Evolutionary conservation across 2,888 invertebrate genomes (phyloP).

Genomic region (Selenia dentaria): DNA sequence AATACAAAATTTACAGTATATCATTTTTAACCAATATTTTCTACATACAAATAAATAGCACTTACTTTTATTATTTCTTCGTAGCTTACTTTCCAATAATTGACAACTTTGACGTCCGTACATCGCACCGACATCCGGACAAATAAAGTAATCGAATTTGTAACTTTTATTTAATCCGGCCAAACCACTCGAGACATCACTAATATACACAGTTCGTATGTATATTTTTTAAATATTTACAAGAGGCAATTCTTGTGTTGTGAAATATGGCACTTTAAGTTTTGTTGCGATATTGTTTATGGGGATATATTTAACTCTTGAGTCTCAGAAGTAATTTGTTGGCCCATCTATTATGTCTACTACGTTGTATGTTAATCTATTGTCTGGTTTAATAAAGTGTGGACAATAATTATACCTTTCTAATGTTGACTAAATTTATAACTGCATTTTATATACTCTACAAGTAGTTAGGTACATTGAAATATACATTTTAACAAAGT

Average conservation of each 20-base stretch:
- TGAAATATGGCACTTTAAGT: slow-evolving; percentile 28
- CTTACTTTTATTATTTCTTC: too few relatives aligned
- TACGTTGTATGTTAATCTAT: slow-evolving; percentile 4
- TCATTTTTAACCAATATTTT: too few relatives aligned
- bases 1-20: too few relatives aligned
- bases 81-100: not conserved
- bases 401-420: not conserved
- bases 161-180: not conserved
- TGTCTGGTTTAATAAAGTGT: slow-evolving; percentile 1
- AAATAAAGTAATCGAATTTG: too few relatives aligned
- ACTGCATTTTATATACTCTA: too few relatives aligned
- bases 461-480: too few relatives aligned
- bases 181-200: not conserved
- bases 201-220: slow-evolving; percentile 9
- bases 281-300: slow-evolving; percentile 25
- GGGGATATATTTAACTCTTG: slow-evolving; percentile 17
- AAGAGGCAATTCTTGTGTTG: slow-evolving; percentile 28
- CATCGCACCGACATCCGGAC: too few relatives aligned
- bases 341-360: slow-evolving; percentile 12
- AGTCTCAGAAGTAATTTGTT: slow-evolving; percentile 19
- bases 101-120: too few relatives aligned
- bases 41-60: too few relatives aligned
- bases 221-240: slow-evolving; percentile 40
- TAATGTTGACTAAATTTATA: too few relatives aligned
- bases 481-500: too few relatives aligned